Evolutionary conservation across 2,113 vertebrate species (phyloP).

Genomic region (Dasyprocta punctata): DNA sequence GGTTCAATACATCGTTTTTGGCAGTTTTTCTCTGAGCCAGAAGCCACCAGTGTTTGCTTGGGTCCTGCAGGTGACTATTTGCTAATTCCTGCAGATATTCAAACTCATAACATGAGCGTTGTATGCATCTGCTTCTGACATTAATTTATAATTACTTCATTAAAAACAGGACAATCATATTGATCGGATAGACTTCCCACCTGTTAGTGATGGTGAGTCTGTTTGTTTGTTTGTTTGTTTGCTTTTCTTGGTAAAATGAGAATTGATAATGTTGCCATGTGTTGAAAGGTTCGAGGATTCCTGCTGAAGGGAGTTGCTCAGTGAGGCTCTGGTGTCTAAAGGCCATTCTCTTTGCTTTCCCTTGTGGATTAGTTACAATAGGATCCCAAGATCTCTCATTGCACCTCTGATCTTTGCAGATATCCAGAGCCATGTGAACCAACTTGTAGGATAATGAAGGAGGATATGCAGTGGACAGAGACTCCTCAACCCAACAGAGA

Average conservation of each 20-base stretch:
- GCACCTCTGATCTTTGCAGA: neutral
- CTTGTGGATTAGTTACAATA: no score
- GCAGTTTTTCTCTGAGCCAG: neutral
- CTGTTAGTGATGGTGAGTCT: neutral
- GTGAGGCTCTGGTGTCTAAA: neutral
- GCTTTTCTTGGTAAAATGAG: neutral
- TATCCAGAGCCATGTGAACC: neutral
- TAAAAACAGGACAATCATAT: slow-evolving; percentile 11
- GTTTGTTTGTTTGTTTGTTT: neutral
- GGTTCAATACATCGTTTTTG: neutral
- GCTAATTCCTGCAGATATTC: neutral
- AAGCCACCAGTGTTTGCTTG: neutral
- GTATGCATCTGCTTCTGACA: slow-evolving; percentile 24
- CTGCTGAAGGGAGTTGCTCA: neutral
- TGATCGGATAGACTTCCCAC: neutral
- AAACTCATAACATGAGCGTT: neutral
- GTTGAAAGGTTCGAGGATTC: neutral
- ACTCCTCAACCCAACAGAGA: neutral
- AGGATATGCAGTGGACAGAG: neutral
- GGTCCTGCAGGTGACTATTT: neutral
- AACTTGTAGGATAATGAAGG: neutral
- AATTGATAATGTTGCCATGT: neutral
- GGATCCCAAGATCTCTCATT: neutral
- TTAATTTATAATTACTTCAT: slow-evolving; percentile 31
- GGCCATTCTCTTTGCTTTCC: neutral